Evolutionary conservation across 2,797 vertebrate species (phyloP).

Genomic region (Holocentrus rufus): DNA sequence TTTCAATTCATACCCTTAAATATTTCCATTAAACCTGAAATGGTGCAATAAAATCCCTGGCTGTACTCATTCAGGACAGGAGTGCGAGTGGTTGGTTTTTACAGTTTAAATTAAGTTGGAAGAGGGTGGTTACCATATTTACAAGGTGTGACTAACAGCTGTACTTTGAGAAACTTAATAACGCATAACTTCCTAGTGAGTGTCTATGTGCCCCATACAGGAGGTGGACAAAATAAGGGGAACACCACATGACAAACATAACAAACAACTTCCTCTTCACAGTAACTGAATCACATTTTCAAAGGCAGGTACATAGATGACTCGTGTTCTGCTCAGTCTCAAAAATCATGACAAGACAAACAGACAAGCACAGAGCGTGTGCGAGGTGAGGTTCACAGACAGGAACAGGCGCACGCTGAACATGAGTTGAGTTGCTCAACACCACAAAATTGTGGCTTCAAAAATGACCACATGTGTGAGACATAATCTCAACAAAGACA

Average conservation of each 20-base stretch:
- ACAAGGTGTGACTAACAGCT: slow-evolving; percentile 44
- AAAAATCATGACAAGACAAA: slow-evolving; percentile 54
- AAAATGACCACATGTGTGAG: slow-evolving; percentile 28
- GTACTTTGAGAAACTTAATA: background rate
- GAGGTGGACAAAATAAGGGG: slow-evolving; percentile 31
- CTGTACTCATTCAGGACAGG: slow-evolving; percentile 54
- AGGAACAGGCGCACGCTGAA: background rate
- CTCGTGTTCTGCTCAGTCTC: slow-evolving; percentile 8
- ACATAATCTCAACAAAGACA: slow-evolving; percentile 20
- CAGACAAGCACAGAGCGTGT: slow-evolving; percentile 34
- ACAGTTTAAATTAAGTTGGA: slow-evolving; percentile 63
- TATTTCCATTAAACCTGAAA: slow-evolving; percentile 76
- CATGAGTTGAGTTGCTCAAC: background rate
- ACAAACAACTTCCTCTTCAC: slow-evolving; percentile 27
- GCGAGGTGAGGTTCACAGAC: slow-evolving; percentile 35
- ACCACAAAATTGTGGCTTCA: slow-evolving; percentile 19
- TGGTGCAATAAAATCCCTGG: slow-evolving; percentile 64
- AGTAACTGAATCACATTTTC: slow-evolving; percentile 48
- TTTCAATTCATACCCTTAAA: slow-evolving; percentile 77
- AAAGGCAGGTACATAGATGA: slow-evolving; percentile 30
- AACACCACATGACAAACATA: background rate
- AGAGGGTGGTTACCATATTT: slow-evolving; percentile 29
- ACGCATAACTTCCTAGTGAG: background rate
- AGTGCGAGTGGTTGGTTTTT: slow-evolving; percentile 52
- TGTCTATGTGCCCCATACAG: background rate